Conservation (phyloP, 2,113 vertebrate species). For the Leptocoma aspasia region DNA sequence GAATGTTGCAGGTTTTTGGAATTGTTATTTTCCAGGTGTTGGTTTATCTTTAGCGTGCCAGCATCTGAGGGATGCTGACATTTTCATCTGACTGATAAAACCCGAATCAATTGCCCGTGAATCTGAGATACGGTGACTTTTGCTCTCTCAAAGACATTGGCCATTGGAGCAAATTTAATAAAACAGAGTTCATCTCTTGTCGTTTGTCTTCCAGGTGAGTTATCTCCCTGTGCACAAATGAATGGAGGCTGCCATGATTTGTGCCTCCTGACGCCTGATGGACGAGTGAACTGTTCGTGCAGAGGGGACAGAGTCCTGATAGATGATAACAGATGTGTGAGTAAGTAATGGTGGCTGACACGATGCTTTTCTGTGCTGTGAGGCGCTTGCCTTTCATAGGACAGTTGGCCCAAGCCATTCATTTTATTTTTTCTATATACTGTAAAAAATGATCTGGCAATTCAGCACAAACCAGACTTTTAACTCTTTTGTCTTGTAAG, state of each 20-base stretch:
- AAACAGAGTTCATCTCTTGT: background rate
- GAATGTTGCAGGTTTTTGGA: background rate
- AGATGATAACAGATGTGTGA: constrained; percentile 97
- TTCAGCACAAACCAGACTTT: background rate
- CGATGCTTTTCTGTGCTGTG: background rate
- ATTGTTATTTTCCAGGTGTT: background rate
- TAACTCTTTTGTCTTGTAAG: background rate
- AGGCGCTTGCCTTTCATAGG: background rate
- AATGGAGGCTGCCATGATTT: constrained; percentile 96
- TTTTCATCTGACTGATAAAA: background rate
- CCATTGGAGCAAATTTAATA: constrained; percentile 10
- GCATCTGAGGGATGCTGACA: background rate
- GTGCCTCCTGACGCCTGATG: constrained; percentile 88
- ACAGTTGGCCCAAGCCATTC: background rate
- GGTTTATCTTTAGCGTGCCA: background rate
- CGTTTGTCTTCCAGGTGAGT: constrained; percentile 81
- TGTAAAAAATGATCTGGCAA: background rate
- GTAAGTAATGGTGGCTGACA: constrained; percentile 82
- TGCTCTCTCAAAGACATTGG: background rate
- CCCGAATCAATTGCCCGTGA: background rate
- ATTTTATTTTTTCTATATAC: background rate
- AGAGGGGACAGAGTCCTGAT: constrained; percentile 88
- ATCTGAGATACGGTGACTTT: background rate
- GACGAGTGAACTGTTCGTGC: constrained; percentile 92
- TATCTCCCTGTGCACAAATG: constrained; percentile 87